Percentiles rank a stretch among this genome's conserved stretches.
These are phyloP conservation scores for Patagioenas fasciata DNA, from an alignment of 2,113 vertebrate genomes.

Conservation along the genomic window DNA sequence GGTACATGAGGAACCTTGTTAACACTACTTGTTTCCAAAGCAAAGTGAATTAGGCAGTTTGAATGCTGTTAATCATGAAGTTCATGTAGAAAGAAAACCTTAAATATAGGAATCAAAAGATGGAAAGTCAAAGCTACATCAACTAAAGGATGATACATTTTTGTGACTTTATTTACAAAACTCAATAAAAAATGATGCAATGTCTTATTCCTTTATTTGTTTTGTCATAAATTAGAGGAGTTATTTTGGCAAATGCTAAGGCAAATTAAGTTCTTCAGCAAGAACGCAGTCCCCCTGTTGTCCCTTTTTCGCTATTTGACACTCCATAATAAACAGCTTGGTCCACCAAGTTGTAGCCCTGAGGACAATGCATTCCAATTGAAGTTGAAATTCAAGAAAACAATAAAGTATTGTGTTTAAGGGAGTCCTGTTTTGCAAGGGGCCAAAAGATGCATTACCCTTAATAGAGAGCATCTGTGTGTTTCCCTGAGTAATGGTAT, in stretches of 20 bases:
- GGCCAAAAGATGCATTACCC: neutral
- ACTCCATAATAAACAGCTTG: neutral
- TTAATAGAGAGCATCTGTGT: neutral
- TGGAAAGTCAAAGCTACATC: neutral
- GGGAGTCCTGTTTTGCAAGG: neutral
- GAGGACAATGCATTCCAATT: neutral
- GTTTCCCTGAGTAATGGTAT: neutral
- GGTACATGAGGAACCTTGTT: neutral
- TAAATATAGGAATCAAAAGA: neutral
- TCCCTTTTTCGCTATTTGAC: neutral
- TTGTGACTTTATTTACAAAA: neutral
- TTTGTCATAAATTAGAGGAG: neutral
- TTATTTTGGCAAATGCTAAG: neutral
- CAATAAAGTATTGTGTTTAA: neutral
- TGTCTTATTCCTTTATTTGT: neutral
- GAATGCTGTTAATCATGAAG: neutral
- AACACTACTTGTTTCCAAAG: neutral
- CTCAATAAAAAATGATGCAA: neutral
- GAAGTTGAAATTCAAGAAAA: neutral
- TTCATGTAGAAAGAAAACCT: neutral
- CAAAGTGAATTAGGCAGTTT: neutral
- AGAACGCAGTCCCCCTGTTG: neutral
- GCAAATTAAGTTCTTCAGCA: neutral
- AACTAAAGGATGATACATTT: neutral
- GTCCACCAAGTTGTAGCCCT: neutral